Base-by-base conservation (phyloP, 2,113 vertebrate genomes). In the Vulpes vulpes region DNA sequence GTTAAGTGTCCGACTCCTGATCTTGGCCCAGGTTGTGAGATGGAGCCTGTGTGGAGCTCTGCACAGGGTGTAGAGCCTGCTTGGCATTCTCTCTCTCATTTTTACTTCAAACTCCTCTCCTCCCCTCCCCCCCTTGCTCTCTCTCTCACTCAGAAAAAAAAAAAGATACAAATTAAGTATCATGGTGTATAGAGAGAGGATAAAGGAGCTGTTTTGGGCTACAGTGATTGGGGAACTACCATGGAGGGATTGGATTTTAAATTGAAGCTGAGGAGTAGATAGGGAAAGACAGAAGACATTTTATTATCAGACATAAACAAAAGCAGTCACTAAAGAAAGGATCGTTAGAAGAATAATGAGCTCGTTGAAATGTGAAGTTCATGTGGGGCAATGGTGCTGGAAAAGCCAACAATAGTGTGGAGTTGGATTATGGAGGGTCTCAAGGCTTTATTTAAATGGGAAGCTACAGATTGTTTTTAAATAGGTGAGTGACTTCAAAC, bases 401-500 rank as follows among this genome's bases (percentile, higher is more conserved):
- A n/a, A 57, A 32, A 76, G 30, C 27, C 49, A 57, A 12, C 8
- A 30, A 14, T 19, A 25, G 35, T 0, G 1, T 14, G 10, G 43
- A 27, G 53, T 15, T 17, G 27, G 57, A 3, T 22, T 11, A 12
- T 1, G 3, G 27, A 73, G 30, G 32, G 17, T 57, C 59, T 38
- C 0, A 1, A 35, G 51, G 25, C 55, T 73, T 84, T 30, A 57
- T 49, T 74, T 49, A 67, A 60, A 22, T 30, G 10, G 55, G 17
- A 80, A 16, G 30, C 30, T 64, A 64, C 27, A 80, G 62, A 27
- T 84, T 27, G 20, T 65, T 71, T 94, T 57, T 51, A 73, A 69
- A 35, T 43, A 89, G 73, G 20, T 71, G 62, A 80, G 20, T 60
- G 67, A 83, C 53, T 94, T 81, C 22, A 73, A 93, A 57, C 53